Base-by-base conservation (phyloP, 2,888 invertebrate genomes). In the Rapana venosa region DNA sequence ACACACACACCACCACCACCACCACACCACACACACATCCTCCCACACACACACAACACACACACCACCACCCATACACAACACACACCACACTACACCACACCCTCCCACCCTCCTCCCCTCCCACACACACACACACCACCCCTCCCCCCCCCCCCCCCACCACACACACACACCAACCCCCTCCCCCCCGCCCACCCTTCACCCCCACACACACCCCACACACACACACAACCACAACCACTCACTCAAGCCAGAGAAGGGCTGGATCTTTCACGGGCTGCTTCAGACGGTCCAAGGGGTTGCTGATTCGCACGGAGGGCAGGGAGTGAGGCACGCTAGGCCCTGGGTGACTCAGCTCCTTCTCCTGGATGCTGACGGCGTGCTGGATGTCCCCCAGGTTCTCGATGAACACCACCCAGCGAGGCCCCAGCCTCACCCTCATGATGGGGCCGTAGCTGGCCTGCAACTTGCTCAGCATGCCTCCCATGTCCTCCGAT, bases 341-440 rank as follows among this genome's bases (percentile, higher is more conserved):
- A 35, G 58, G 1, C 58, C 32, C 56, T 13, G 32, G 11, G 13
- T 66, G 22, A 22, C 26, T 17, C 85, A 56, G 83, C 58, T 86
- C 86, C 20, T 58, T 35, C 26, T 17, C 32, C 30, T 1, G 1
- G 58, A 20, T 35, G 5, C n/a, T 32, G 58, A 86, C 26, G 30
- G 58, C 86, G 66, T 58, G 86, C 66, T 86, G 30, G 35, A 86
- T 86, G 86, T 86, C 86, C 15, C 11, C 32, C 61, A 86, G n/a
- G 66, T 86, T 15, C 61, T 86, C 86, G 32, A 86, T 32, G 35
- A 86, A 58, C 11, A 86, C 66, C 32, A 66, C 11, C 86, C 86
- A 86, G n/a, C 66, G 58, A 5, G 61, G 5, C 11, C 86, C 86
- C 58, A 86, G 61, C 22, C 58, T 30, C 20, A 86, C 66, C 66